Base-by-base conservation (phyloP, 2,888 invertebrate genomes). In the Agonopterix alstromeriana region DNA sequence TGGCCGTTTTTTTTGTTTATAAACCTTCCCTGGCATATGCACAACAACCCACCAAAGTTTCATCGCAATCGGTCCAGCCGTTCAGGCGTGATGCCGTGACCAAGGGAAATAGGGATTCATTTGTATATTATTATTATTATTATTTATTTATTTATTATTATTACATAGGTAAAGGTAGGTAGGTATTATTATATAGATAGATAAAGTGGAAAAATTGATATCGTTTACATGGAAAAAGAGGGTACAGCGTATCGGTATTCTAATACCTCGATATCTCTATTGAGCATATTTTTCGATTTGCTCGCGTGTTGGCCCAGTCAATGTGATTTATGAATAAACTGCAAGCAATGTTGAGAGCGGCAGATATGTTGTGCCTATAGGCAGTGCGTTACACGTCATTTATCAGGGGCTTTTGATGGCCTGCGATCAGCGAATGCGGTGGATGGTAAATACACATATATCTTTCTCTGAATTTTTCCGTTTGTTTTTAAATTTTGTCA, bases 271-370 rank as follows among this genome's bases (percentile, higher is more conserved):
- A 58, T 69, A 74, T 74, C 71, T 73, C 67, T 69, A 73, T 73
- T 67, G 67, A 70, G 63, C 65, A 71, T 72, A 73, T 74, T 76
- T 67, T 72, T 69, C 70, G 69, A 76, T 74, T 73, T 72, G 70
- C 69, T 64, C 65, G 61, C 59, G 61, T 56, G 48, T 51, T 48
- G 53, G 54, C 55, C 53, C 58, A 57, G 60, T 55, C 58, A 58
- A 65, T 61, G 62, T 78, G 77, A 77, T 79, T 77, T 77, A 77
- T 75, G 70, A 63, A 42, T 46, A 47, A 48, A 48, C 46, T 51
- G 45, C 11, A 35, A 12, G n/a, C 46, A 36, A 12, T 27, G 46
- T 40, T 10, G 53, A 42, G 49, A 44, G 47, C 46, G 48, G 44
- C 42, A 48, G 49, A 52, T 50, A 48, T 50, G 40, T 48, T 11